phyloP scores from a whole-genome alignment of 2,113 vertebrate genomes.

The Saccopteryx bilineata region DNA sequence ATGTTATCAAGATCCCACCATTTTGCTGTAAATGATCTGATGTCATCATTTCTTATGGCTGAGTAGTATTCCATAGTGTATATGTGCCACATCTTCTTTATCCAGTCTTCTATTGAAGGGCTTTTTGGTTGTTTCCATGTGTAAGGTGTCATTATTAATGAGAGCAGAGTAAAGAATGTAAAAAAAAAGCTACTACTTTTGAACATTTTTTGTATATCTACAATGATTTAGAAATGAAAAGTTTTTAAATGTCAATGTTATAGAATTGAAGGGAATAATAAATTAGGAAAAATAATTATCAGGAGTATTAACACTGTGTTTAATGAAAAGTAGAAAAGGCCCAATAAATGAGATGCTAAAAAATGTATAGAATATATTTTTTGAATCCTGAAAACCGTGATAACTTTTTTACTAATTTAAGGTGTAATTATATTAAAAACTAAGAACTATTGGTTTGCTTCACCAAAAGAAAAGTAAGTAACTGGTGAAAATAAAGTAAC shows the following conservation, averaged over 20 bases:
- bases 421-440: neutral
- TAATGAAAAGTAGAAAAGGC: neutral
- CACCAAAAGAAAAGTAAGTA: constrained; percentile 26
- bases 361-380: neutral
- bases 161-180: neutral
- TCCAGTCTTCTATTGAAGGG: too few relatives aligned
- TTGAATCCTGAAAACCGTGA: neutral
- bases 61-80: too few relatives aligned
- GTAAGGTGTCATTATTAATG: neutral
- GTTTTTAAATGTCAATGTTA: neutral
- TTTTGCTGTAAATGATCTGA: too few relatives aligned
- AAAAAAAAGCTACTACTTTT: neutral
- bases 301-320: neutral
- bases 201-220: neutral
- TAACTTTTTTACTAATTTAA: neutral
- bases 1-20: too few relatives aligned
- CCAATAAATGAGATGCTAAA: neutral
- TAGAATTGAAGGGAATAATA: neutral
- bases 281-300: constrained; percentile 1
- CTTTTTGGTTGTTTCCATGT: too few relatives aligned
- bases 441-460: neutral
- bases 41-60: too few relatives aligned
- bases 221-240: neutral
- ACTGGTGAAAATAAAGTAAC: constrained; percentile 2
- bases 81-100: too few relatives aligned